Conservation (phyloP, 1,140 invertebrate genomes). For the Drosophila murphyi region DNA sequence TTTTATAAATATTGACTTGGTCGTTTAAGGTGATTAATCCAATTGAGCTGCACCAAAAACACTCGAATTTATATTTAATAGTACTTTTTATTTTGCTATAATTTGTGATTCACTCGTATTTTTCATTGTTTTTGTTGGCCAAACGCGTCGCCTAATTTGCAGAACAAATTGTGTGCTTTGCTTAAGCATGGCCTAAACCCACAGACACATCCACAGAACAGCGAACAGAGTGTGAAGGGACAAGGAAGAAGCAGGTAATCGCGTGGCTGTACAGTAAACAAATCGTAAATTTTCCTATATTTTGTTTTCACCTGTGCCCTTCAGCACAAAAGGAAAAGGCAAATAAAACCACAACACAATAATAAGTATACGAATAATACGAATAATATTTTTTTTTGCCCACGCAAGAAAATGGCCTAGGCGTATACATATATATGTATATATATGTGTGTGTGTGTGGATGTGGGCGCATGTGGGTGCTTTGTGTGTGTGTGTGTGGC, state of each 20-base stretch:
- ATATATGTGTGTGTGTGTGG: constrained; percentile 6
- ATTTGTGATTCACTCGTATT: background rate
- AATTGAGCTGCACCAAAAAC: background rate
- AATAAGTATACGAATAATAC: constrained; percentile 35
- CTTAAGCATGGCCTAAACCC: constrained; percentile 4
- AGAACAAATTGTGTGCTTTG: constrained; percentile 45
- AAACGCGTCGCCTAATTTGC: constrained; percentile 42
- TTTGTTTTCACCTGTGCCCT: constrained; percentile 36
- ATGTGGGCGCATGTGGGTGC: constrained; percentile 15
- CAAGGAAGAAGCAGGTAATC: constrained; percentile 20
- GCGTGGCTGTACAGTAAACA: constrained; percentile 63
- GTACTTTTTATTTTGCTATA: background rate
- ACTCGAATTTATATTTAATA: background rate
- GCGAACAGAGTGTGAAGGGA: background rate
- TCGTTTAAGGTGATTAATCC: background rate
- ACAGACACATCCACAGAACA: background rate
- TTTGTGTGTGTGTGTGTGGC: constrained; percentile 42
- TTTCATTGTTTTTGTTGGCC: background rate
- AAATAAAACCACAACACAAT: constrained; percentile 49
- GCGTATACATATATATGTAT: background rate
- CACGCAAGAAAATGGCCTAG: constrained; percentile 30
- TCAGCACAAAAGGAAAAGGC: constrained; percentile 22
- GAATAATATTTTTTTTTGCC: constrained; percentile 33
- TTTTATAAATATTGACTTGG: background rate
- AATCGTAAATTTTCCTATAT: constrained; percentile 49